A percentile compares a stretch with the other conserved stretches of the same genome.
phyloP scores from a whole-genome alignment of 2,888 invertebrate genomes.

The Barypeithes pellucidus region DNA sequence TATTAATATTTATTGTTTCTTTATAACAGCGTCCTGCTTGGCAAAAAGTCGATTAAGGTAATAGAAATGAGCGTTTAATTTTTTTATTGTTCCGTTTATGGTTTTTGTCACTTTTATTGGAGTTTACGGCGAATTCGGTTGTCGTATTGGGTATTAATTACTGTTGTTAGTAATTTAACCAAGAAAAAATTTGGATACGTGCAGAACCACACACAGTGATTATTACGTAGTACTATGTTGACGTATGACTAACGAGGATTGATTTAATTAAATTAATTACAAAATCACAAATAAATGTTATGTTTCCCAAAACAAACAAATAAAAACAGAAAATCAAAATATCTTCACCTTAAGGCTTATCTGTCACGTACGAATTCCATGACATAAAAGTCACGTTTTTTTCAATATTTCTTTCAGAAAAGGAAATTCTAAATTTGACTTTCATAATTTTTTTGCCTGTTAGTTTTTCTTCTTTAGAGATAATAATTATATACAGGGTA shows the following conservation, averaged over 20 bases:
- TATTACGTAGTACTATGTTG: not conserved
- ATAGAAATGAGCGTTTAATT: slow-evolving; percentile 27
- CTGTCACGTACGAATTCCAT: too few species aligned
- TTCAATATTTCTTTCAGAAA: too few species aligned
- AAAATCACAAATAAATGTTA: slow-evolving; percentile 8
- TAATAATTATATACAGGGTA: too few species aligned
- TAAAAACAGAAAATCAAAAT: too few species aligned
- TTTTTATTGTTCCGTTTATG: slow-evolving; percentile 31
- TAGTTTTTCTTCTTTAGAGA: too few species aligned
- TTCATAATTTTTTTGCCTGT: too few species aligned
- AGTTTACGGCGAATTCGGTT: slow-evolving; percentile 31
- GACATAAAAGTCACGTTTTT: too few species aligned
- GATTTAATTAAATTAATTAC: not conserved
- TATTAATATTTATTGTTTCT: slow-evolving; percentile 40
- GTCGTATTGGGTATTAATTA: slow-evolving; percentile 32
- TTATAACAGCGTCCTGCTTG: slow-evolving; percentile 25
- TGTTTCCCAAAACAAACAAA: not conserved
- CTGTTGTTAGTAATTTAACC: slow-evolving; percentile 30
- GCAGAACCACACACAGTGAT: slow-evolving; percentile 29
- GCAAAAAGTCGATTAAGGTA: slow-evolving; percentile 22
- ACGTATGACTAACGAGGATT: not conserved
- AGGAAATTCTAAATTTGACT: too few species aligned
- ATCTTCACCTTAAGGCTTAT: too few species aligned
- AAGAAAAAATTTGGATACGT: slow-evolving; percentile 36
- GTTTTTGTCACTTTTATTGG: slow-evolving; percentile 24